These are phyloP conservation scores for Ophraella communa DNA, from an alignment of 2,888 invertebrate species.

Conservation along the genomic window DNA sequence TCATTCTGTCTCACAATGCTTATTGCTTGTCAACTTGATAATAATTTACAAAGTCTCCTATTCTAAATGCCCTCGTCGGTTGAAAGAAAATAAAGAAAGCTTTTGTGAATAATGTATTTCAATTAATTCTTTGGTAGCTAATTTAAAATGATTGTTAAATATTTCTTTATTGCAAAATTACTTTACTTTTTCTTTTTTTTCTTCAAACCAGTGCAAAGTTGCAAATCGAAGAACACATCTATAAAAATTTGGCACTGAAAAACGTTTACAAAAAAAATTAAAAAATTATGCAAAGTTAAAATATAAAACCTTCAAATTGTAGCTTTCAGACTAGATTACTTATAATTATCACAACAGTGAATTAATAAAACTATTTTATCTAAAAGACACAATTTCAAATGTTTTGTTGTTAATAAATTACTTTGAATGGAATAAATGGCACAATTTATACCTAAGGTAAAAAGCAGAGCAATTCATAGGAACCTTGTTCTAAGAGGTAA, in stretches of 20 bases:
- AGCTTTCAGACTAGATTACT: too few relatives aligned
- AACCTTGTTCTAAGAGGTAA: background rate
- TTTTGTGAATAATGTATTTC: too few relatives aligned
- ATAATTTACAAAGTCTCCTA: constrained; percentile 52
- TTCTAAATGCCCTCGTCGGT: constrained; percentile 13
- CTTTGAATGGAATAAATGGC: background rate
- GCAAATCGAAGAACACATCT: constrained; percentile 15
- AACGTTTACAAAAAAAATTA: background rate
- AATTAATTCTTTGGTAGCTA: background rate
- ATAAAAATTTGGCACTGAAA: constrained; percentile 23
- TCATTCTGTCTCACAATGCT: constrained; percentile 61
- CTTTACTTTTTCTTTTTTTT: constrained; percentile 45
- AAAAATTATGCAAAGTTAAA: background rate
- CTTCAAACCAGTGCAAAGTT: constrained; percentile 20
- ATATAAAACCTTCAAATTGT: background rate
- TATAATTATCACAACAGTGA: too few relatives aligned
- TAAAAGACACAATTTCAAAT: too few relatives aligned
- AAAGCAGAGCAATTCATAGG: background rate
- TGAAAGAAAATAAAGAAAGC: constrained; percentile 18
- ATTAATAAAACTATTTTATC: too few relatives aligned
- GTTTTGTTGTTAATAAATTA: too few relatives aligned
- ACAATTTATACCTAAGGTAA: background rate
- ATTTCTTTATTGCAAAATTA: background rate
- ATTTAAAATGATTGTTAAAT: background rate
- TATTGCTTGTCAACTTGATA: constrained; percentile 61